Evolutionary conservation across 2,888 invertebrate species (phyloP), one percentile per base, ranked within the genome.

Genomic region (Diloba caeruleocephala): DNA sequence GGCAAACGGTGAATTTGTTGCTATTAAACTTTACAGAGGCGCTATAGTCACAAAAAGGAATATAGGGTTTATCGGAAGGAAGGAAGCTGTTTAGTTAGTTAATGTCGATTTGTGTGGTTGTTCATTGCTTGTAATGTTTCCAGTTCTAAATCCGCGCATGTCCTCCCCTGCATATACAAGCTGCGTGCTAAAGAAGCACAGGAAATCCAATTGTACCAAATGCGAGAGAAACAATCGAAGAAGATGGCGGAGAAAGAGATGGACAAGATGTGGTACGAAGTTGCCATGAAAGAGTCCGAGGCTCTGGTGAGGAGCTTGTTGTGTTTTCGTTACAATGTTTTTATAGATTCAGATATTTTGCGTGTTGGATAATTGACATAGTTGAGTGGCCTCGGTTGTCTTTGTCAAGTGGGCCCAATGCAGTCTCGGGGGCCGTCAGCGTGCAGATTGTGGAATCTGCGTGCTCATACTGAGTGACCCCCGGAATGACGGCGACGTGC

Each of bases 211-310:
- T 81, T 94, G 37, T 94, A 94, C 65, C 96, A 96, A 83, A 95
- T 96, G 28, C 86, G 85, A 39, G 95, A 96, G 79, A 95, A 95
- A 50, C 84, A 94, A 64, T 88, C 94, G 0, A 85, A 84, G 50
- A 88, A 89, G 45, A 84, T 91, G 81, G 89, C 94, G 0, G 95
- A 95, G 64, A 88, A 78, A 3, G 95, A 95, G 76, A 67, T 94
- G 2, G 95, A 96, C 36, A 87, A 82, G 33, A 94, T 96, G 92
- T 96, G 96, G 96, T 78, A 95, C 39, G 90, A 94, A 25, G 82
- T 95, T n/a, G 87, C 91, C 61, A 84, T 94, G 87, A 95, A 92
- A 67, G 95, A 96, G 64, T 79, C 92, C 1, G 90, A 94, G 3
- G 94, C 94, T 21, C 62, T 92, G 86, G 92, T 92, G 23, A 56